Conservation (phyloP, 2,797 vertebrate species). For the Microctenopoma steveboyesi region DNA sequence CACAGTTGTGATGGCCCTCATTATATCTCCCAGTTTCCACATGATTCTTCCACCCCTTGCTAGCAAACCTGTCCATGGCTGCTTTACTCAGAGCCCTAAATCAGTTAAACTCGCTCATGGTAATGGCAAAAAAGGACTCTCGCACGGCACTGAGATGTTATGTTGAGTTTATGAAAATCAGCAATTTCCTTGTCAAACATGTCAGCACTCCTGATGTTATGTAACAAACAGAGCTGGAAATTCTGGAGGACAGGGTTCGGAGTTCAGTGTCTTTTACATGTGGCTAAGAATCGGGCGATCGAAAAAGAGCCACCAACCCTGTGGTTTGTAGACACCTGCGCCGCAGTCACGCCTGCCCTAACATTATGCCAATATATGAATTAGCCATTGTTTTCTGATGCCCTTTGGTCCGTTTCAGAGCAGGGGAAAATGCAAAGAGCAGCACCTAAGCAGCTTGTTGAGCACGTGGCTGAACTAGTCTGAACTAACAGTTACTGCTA, state of each 20-base stretch:
- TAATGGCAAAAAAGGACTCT: conserved; percentile 62
- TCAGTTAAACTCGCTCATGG: conserved; percentile 48
- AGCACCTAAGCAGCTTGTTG: conserved; percentile 20
- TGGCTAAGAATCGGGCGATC: too few species aligned
- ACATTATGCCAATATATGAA: conserved; percentile 20
- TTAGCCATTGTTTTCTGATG: conserved; percentile 21
- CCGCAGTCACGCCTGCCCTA: background rate
- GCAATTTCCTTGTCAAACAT: conserved; percentile 29
- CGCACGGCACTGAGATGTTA: conserved; percentile 12
- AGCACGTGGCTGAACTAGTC: conserved; percentile 51
- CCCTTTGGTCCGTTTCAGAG: conserved; percentile 28
- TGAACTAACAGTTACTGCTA: conserved; percentile 37
- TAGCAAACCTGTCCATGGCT: conserved; percentile 17
- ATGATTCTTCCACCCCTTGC: conserved; percentile 29
- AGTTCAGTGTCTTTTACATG: too few species aligned
- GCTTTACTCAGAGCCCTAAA: conserved; percentile 53
- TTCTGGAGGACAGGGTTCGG: too few species aligned
- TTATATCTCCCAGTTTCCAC: conserved; percentile 15
- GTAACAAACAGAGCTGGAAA: background rate
- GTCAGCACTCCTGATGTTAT: conserved; percentile 26
- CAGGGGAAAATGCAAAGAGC: conserved; percentile 20
- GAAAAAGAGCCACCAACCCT: too few species aligned
- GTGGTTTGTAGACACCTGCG: too few species aligned
- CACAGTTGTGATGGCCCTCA: background rate
- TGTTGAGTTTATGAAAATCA: conserved; percentile 20